Base-by-base conservation (phyloP, 2,888 invertebrate genomes). In the Entomobrya proxima region DNA sequence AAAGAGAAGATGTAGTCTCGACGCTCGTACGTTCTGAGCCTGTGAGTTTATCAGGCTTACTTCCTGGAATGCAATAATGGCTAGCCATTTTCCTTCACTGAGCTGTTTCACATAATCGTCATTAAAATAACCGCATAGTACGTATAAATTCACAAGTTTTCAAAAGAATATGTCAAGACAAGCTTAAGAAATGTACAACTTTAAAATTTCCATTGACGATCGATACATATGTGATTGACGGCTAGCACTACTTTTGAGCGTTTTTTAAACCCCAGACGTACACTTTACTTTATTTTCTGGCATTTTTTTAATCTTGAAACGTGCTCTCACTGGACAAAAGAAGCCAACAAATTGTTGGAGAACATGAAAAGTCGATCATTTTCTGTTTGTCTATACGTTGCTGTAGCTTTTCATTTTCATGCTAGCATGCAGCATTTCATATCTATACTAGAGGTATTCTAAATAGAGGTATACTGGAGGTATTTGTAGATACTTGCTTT, bases 61-160 rank as follows among this genome's bases (percentile, higher is more conserved):
- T 67, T 79, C 79, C 67, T 64, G 79, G 79, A 79, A 79, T 79
- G 79, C 79, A 79, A 79, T 79, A 79, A 79, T 79, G 52, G 67
- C 67, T 52, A 35, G 67, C 37, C 79, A 79, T 79, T 79, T 67
- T 69, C 50, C 40, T 52, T 11, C 24, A 7, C 35, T 50, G 30
- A 50, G 75, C n/a, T 13, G 30, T 35, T 21, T 44, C 44, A 52
- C 30, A 50, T 50, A 74, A 47, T 74, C 74, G 52, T 74, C 30
- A 74, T 52, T 50, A 61, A 30, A 30, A 74, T 74, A 50, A 52
- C 37, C 52, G 11, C 52, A 6, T 18, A 40, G 7, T 40, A 74
- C 35, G 15, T 24, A 75, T 21, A 13, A 6, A 24, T 15, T 37
- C 75, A 37, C 24, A 55, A 32, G 40, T 44, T 27, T 30, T n/a